phyloP scores from a whole-genome alignment of 2,797 vertebrate species.

The Fringilla coelebs region DNA sequence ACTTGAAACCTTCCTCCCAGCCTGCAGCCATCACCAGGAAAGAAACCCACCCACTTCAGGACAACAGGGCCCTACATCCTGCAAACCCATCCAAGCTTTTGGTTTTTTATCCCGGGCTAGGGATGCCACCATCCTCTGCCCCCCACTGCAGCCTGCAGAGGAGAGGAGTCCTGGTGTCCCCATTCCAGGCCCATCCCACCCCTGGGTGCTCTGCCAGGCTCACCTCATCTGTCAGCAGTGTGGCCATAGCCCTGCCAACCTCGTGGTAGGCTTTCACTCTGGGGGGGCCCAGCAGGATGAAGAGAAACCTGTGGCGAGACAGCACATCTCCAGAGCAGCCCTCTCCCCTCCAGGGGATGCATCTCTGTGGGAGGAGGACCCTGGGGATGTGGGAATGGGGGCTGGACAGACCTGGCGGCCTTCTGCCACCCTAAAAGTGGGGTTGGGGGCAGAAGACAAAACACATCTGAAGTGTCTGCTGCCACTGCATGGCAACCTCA shows the following conservation, averaged over 20 bases:
- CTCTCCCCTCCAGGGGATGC: background rate
- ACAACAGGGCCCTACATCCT: background rate
- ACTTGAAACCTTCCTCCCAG: background rate
- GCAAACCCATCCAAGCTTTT: background rate
- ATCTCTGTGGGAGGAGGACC: background rate
- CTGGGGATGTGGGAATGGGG: background rate
- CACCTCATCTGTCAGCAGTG: constrained; percentile 76
- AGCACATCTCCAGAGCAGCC: background rate
- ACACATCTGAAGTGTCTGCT: background rate
- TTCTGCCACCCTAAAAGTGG: background rate
- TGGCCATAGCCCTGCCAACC: constrained; percentile 77
- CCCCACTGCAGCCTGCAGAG: background rate
- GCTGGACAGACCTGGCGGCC: background rate
- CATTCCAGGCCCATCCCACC: background rate
- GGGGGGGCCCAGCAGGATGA: constrained; percentile 75
- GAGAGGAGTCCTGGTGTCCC: background rate
- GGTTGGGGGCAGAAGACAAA: background rate
- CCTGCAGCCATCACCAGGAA: background rate
- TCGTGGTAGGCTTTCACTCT: constrained; percentile 67
- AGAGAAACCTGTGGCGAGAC: constrained; percentile 73
- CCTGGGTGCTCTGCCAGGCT: background rate
- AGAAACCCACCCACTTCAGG: background rate
- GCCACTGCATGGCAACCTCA: background rate
- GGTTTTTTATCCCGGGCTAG: background rate
- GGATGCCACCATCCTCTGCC: background rate